Evolutionary conservation across 2,113 vertebrate species (phyloP), one percentile per base, ranked within the genome.

Genomic region (Sorex araneus): DNA sequence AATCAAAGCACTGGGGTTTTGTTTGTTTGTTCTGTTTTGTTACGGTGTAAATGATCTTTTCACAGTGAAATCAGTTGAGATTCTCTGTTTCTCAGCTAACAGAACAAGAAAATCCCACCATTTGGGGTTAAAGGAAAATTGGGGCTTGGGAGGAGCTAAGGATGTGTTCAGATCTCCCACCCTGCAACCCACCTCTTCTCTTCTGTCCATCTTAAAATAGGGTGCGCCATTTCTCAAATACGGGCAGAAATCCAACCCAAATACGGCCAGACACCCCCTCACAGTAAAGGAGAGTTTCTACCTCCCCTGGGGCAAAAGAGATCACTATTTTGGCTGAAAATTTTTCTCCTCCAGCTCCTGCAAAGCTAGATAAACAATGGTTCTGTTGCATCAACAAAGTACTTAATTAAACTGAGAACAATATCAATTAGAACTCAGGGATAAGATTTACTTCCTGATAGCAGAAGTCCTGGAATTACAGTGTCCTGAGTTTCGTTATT

Each of bases 361-460:
- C 81, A 93, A 92, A 94, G 32, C 88, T 91, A 96, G 89, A 91
- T 95, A 94, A 96, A 96, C 92, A 95, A 89, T 69, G 90, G 83
- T 70, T 88, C 93, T 93, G 91, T 92, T 96, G 77, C 94, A 70
- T 95, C 92, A 95, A 96, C 93, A 96, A 94, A 94, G 80, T 69
- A 40, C 88, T 84, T 96, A 96, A 95, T 97, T 94, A 96, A 93
- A 89, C 23, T 63, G 34, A 94, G 79, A 79, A 90, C 86, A 86
- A 43, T 95, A 92, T 86, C 88, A 89, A 93, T 95, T 95, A 94
- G 90, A 94, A 96, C 63, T 83, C 82, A 45, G 0, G 4, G 80
- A 74, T 90, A 86, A 95, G 90, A 94, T 85, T 93, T 83, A n/a
- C 57, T 93, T 78, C 32, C 90, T 90, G 83, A 78, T 87, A 84